Percentiles rank a stretch among this genome's conserved stretches.
phyloP scores from a whole-genome alignment of 35 echinoderm and acorn worm species.

The Chiridota heheva region DNA sequence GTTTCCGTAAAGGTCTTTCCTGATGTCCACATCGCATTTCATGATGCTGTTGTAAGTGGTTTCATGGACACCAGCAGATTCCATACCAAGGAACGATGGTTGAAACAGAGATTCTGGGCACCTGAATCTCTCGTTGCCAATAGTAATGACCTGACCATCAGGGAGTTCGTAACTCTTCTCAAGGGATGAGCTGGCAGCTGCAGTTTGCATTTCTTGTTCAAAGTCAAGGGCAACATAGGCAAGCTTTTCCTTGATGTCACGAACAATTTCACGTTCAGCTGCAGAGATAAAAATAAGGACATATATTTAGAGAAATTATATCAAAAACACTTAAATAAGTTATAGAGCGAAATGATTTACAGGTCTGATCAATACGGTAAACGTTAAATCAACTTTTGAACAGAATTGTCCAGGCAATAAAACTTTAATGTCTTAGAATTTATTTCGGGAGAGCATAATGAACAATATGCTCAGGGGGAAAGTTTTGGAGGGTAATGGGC shows the following conservation, averaged over 20 bases:
- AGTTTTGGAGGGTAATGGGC: too few species aligned
- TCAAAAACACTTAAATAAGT: too few species aligned
- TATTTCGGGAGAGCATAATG: too few species aligned
- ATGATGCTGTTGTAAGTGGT: conserved; percentile 76
- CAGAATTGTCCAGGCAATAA: too few species aligned
- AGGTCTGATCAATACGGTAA: too few species aligned
- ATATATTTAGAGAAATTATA: too few species aligned
- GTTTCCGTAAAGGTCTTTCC: conserved; percentile 52
- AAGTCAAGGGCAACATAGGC: conserved; percentile 85
- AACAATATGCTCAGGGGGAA: too few species aligned
- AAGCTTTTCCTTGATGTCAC: conserved; percentile 95
- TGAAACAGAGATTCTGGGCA: conserved; percentile 73
- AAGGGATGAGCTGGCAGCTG: conserved; percentile 58
- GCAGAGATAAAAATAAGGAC: too few species aligned
- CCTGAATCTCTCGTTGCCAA: conserved; percentile 80
- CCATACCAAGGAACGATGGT: conserved; percentile 65
- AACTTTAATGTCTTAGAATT: too few species aligned
- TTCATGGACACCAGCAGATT: conserved; percentile 74
- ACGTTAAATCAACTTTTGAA: too few species aligned
- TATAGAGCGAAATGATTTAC: too few species aligned
- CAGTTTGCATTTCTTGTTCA: conserved; percentile 83
- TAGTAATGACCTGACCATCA: conserved; percentile 77
- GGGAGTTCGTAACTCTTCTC: conserved; percentile 85
- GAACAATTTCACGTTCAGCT: conserved; percentile 93
- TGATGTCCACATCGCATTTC: conserved; percentile 57